These are phyloP conservation scores for Epirrhoe tristata DNA, from an alignment of 2,888 invertebrate species.

Conservation along the genomic window DNA sequence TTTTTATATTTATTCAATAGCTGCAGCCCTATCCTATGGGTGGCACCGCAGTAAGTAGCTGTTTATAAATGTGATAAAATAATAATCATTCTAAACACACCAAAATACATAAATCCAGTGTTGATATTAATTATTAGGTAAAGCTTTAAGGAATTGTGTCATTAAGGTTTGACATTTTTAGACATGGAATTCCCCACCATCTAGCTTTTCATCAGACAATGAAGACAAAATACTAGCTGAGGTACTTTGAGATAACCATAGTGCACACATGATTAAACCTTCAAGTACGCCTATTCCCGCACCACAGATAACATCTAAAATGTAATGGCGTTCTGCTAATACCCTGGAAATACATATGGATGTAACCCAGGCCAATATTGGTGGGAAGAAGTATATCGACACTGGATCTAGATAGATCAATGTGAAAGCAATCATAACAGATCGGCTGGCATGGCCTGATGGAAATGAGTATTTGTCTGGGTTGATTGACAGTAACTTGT, in stretches of 20 bases:
- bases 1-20: too few relatives aligned
- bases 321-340: constrained; percentile 93
- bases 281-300: constrained; percentile 89
- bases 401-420: constrained; percentile 88
- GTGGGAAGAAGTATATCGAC: constrained; percentile 85
- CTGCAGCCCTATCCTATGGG: too few relatives aligned
- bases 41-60: too few relatives aligned
- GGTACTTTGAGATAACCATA: constrained; percentile 89
- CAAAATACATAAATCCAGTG: not conserved
- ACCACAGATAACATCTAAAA: constrained; percentile 94
- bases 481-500: constrained; percentile 89
- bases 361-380: constrained; percentile 90
- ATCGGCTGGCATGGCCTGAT: constrained; percentile 96
- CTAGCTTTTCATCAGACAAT: constrained; percentile 88
- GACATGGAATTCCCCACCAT: constrained; percentile 89
- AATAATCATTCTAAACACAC: too few relatives aligned
- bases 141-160: not conserved
- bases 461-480: constrained; percentile 97
- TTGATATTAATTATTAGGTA: not conserved
- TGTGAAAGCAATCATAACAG: constrained; percentile 90
- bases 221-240: constrained; percentile 86
- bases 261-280: constrained; percentile 85
- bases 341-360: constrained; percentile 92
- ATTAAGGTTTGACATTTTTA: constrained; percentile 49
- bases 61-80: too few relatives aligned